Conservation (phyloP, 2,888 invertebrate genomes). For the Phyto melanocephala region DNA sequence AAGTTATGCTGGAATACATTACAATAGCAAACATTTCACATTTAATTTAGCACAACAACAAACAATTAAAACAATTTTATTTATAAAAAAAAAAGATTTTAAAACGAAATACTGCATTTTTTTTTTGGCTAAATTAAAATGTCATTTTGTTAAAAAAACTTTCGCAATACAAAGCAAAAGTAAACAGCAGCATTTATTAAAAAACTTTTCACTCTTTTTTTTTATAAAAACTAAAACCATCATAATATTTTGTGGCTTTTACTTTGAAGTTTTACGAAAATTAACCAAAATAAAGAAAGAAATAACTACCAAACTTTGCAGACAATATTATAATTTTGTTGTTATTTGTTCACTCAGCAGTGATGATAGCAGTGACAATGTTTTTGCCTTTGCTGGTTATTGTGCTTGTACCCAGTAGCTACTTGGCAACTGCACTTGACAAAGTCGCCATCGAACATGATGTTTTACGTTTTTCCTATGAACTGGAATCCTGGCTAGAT, state of each 20-base stretch:
- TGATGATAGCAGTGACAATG: neutral
- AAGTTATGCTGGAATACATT: constrained; percentile 43
- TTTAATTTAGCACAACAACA: too few relatives aligned
- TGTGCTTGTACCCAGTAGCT: neutral
- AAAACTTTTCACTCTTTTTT: constrained; percentile 12
- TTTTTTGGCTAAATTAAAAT: neutral
- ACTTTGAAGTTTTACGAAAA: neutral
- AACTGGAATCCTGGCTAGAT: constrained; percentile 72
- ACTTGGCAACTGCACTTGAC: constrained; percentile 15
- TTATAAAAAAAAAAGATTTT: too few relatives aligned
- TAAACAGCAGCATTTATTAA: neutral
- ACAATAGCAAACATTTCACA: too few relatives aligned
- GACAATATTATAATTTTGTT: neutral
- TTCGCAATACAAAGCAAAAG: too few relatives aligned
- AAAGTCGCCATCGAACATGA: constrained; percentile 69
- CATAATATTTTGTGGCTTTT: neutral
- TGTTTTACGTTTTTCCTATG: constrained; percentile 70
- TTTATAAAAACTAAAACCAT: neutral
- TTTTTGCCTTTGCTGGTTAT: neutral
- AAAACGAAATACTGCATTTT: neutral
- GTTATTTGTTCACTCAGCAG: neutral
- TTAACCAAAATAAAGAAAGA: neutral
- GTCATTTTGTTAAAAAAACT: neutral
- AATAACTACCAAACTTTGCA: neutral
- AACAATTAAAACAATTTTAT: too few relatives aligned